phyloP scores from a whole-genome alignment of 2,797 vertebrate species.

The Epinephelus coioides region DNA sequence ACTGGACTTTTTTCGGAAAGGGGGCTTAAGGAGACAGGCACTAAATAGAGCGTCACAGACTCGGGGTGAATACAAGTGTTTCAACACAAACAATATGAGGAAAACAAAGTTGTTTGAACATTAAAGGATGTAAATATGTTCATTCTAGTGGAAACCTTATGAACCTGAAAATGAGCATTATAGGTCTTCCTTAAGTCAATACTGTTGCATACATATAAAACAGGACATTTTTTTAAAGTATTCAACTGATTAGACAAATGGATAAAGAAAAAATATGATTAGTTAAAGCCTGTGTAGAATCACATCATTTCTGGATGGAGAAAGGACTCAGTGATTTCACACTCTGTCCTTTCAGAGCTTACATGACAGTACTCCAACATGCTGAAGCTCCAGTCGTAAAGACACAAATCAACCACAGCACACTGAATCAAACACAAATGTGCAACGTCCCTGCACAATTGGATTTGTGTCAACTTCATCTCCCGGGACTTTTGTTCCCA shows the following conservation, averaged over 20 bases:
- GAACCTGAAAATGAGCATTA: no score
- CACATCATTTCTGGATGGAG: not conserved
- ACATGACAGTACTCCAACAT: slow-evolving; percentile 22
- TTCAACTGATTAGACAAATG: not conserved
- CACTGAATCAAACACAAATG: slow-evolving; percentile 68
- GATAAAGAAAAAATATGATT: not conserved
- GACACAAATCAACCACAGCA: slow-evolving; percentile 56
- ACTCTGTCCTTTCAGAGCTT: slow-evolving; percentile 10
- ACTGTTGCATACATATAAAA: not conserved
- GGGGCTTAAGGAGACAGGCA: no score
- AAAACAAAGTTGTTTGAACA: no score
- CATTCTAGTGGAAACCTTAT: no score
- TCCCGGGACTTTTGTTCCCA: slow-evolving; percentile 68
- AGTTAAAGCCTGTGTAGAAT: not conserved
- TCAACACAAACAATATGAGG: no score
- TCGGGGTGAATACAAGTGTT: no score
- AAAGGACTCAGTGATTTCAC: slow-evolving; percentile 19
- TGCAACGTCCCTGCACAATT: slow-evolving; percentile 41
- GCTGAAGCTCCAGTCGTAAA: slow-evolving; percentile 22
- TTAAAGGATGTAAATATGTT: no score
- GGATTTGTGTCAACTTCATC: slow-evolving; percentile 65
- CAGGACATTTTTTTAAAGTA: not conserved
- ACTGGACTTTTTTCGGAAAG: no score
- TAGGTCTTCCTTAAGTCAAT: not conserved
- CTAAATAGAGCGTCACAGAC: no score